Evolutionary conservation across 92 coral and sea anemone genomes (phyloP), one percentile per base, ranked within the genome.

Genomic region (Pocillopora grandis): DNA sequence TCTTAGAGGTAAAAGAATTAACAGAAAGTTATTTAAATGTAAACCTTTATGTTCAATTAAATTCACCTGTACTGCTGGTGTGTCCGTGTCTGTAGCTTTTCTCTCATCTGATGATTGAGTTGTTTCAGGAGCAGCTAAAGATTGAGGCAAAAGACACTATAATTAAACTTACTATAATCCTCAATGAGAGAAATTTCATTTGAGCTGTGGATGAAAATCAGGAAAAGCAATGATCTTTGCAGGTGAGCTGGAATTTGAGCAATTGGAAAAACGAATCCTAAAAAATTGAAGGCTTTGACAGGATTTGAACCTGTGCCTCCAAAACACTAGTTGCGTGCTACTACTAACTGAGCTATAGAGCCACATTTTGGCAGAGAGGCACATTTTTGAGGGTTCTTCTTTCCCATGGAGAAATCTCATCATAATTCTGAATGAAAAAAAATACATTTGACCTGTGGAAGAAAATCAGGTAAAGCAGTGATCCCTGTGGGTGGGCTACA

Each of bases 71-170:
- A 36, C 48, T 31, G 76, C 58, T 9, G n/a, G 66, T 17, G 67
- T 16, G 61, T 21, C 17, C 12, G 58, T 57, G 36, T 31, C 12
- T 10, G 67, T 31, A 57, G 67, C 77, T 69, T 80, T 64, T n/a
- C 68, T 68, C 15, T 80, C 84, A 36, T 62, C 75, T 57, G 56
- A 48, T 58, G 84, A 9, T 8, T 31, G 42, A 11, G 59, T 76
- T 80, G 84, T 36, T 18, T 76, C 56, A 2, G 77, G 61, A 80
- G 14, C 20, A 14, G 84, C 84, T 80, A 59, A 2, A 80, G 31
- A 35, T 61, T 66, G 20, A 1, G 63, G 20, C 37, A 77, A 77
- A 66, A 66, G 71, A 23, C 13, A 66, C 27, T 20, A 20, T 66
- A 33, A 66, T 66, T 20, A n/a, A 21, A 19, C 12, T 10, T 11